Evolutionary conservation across 1,140 invertebrate species (phyloP).

Genomic region (Thaumetopoea pityocampa): DNA sequence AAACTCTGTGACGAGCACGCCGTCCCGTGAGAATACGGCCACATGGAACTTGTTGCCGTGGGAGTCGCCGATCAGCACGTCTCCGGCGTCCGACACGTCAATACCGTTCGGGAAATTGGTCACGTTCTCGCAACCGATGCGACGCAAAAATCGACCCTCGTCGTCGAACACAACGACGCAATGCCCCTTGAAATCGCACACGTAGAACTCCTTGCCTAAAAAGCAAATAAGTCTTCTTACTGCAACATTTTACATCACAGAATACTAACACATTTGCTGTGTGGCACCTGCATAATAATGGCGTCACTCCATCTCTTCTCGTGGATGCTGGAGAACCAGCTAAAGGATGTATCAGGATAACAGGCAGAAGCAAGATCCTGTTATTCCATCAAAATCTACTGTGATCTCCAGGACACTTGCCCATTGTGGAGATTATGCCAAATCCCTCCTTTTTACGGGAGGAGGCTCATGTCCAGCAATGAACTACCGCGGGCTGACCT

Average conservation of each 20-base stretch:
- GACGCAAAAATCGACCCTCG: conserved; percentile 91
- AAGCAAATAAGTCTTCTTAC: conserved; percentile 20
- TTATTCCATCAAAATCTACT: too few relatives aligned
- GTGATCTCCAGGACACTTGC: too few relatives aligned
- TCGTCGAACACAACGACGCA: conserved; percentile 97
- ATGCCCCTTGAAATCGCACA: conserved; percentile 98
- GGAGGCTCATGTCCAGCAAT: too few relatives aligned
- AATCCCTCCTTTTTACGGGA: too few relatives aligned
- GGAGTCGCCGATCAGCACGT: conserved; percentile 97
- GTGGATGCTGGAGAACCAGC: too few relatives aligned
- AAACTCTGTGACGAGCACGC: conserved; percentile 92
- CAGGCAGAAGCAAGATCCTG: too few relatives aligned
- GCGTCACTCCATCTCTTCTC: too few relatives aligned
- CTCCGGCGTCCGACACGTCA: conserved; percentile 96
- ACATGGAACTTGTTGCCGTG: conserved; percentile 98
- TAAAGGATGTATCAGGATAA: too few relatives aligned
- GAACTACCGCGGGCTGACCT: too few relatives aligned
- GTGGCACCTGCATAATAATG: conserved; percentile 98
- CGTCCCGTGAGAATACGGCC: conserved; percentile 93
- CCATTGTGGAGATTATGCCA: too few relatives aligned
- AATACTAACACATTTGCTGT: conserved; percentile 96
- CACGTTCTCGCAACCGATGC: conserved; percentile 95
- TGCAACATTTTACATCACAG: conserved; percentile 15
- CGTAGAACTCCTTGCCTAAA: conserved; percentile 95
- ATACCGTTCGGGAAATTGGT: conserved; percentile 99